These are phyloP conservation scores for Chlorodrepanis virens DNA, from an alignment of 2,113 vertebrate species.

Conservation along the genomic window DNA sequence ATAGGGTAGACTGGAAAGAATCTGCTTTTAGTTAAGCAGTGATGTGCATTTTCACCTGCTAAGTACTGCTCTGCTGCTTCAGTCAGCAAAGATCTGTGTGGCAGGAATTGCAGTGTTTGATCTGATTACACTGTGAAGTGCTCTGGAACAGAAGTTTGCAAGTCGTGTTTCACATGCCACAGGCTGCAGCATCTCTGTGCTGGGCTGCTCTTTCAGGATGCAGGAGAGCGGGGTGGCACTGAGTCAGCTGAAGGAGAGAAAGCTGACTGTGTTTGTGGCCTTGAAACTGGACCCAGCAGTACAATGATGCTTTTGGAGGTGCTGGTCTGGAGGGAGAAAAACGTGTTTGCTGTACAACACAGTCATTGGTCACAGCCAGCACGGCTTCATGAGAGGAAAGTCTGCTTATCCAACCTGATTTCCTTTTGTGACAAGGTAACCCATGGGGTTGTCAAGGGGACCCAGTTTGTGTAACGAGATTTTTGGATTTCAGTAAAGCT, in stretches of 20 bases:
- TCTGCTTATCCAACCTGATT: neutral
- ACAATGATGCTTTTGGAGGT: neutral
- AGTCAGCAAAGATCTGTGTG: neutral
- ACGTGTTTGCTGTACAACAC: fast-evolving
- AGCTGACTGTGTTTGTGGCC: neutral
- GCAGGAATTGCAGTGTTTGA: neutral
- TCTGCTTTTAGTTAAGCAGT: neutral
- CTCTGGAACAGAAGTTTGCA: neutral
- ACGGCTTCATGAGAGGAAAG: neutral
- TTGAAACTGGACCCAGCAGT: neutral
- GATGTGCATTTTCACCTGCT: neutral
- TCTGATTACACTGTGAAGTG: neutral
- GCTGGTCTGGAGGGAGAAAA: neutral
- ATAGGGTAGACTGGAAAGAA: neutral
- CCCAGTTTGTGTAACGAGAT: neutral
- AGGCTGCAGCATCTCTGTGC: neutral
- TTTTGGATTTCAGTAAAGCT: neutral
- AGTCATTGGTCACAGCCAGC: neutral
- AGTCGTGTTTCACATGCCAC: neutral
- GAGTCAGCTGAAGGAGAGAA: neutral
- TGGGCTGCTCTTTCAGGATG: neutral
- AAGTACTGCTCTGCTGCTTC: neutral
- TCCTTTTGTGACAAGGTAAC: neutral
- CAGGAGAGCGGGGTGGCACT: neutral
- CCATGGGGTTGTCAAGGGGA: neutral